Evolutionary conservation across 1,140 invertebrate species (phyloP), one percentile per base, ranked within the genome.

Genomic region (Chionoecetes opilio): DNA sequence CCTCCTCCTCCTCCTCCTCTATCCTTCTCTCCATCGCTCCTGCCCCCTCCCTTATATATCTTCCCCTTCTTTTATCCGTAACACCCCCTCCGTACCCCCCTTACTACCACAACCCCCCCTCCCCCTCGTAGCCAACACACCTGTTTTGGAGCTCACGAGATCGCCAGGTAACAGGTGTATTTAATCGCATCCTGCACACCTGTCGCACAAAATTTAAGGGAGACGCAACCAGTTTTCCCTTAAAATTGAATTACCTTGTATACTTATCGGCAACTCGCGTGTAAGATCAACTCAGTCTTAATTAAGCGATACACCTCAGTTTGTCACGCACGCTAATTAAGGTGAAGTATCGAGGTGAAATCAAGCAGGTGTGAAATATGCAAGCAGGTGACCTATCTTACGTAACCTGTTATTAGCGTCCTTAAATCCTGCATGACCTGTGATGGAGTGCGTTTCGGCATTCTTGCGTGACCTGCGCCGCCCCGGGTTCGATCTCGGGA

Each of bases 351-450:
- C 63, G n/a, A 75, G 63, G 21, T 26, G n/a, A 21, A n/a, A 75
- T 75, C 63, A 75, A 75, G n/a, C 63, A 75, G 63, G 63, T 75
- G 63, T 75, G 63, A 75, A 75, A 2, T 75, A 75, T 75, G 63
- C 63, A 75, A 75, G 63, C 63, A 75, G 63, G 63, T 75, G 63
- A 75, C 63, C 63, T 75, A 75, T 75, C 63, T 26, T n/a, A 26
- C 21, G 63, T n/a, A 75, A 75, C 63, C 63, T 75, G 11, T 75
- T n/a, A 75, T 75, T 75, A 75, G 0, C 21, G 63, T 75, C 63
- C 63, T 75, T 75, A 75, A 75, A 75, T 75, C 63, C 63, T 75
- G 63, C 63, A n/a, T 5, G 11, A 26, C 63, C 63, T 8, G 63
- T 75, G 63, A 75, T 75, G 63, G 63, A 75, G 63, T 75, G 63